Percentiles rank a stretch among this genome's conserved stretches.
Evolutionary conservation across 1,140 invertebrate genomes (phyloP).

Genomic region (Drosophila bocqueti): DNA sequence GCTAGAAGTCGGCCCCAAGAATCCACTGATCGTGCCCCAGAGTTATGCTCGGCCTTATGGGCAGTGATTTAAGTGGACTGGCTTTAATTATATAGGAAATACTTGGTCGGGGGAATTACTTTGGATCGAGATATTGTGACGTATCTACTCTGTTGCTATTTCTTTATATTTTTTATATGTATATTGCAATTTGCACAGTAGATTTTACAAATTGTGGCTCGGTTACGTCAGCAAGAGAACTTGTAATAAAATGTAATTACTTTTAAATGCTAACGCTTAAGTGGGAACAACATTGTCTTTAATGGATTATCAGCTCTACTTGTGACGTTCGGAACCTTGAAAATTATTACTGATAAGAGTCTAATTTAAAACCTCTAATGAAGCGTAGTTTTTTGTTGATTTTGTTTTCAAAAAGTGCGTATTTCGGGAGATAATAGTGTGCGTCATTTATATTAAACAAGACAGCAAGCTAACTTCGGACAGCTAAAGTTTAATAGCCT

Average conservation of each 20-base stretch:
- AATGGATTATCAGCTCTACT: conserved; percentile 1
- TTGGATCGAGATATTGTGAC: background rate
- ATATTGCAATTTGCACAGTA: conserved; percentile 7
- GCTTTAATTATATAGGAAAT: conserved; percentile 43
- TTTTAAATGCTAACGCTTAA: background rate
- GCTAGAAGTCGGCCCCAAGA: conserved; percentile 33
- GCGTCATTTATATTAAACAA: background rate
- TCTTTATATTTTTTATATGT: background rate
- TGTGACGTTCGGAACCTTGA: conserved; percentile 3
- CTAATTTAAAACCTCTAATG: background rate
- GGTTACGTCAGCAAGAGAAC: background rate
- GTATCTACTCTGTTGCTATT: background rate
- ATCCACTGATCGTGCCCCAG: conserved; percentile 24
- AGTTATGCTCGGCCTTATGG: conserved; percentile 15
- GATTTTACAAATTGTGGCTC: background rate
- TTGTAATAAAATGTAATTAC: background rate
- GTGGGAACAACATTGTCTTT: conserved; percentile 5
- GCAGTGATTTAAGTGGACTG: conserved; percentile 23
- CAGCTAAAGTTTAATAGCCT: background rate
- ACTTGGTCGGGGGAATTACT: conserved; percentile 8
- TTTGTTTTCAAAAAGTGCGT: background rate
- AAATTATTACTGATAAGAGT: conserved; percentile 1
- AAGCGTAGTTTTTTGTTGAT: background rate
- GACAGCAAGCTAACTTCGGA: background rate
- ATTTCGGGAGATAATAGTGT: background rate